Base-by-base conservation (phyloP, 2,888 invertebrate species). In the Craniophora ligustri region DNA sequence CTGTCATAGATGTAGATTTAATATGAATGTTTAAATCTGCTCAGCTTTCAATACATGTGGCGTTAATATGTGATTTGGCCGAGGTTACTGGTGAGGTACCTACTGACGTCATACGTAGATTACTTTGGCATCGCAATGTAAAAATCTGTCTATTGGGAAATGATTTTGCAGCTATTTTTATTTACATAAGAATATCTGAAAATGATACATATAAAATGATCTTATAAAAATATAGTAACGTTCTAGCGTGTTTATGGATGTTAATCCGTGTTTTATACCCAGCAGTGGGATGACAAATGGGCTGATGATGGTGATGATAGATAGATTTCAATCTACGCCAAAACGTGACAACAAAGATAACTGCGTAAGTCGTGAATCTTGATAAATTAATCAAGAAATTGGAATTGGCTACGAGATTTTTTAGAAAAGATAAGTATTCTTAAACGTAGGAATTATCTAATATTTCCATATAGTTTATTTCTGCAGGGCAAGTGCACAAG, bases 1-100 rank as follows among this genome's bases (percentile, higher is more conserved):
- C 54, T 72, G 73, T 72, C 69, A 63, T 54, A 54, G 18, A 47
- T 49, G 51, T 62, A 57, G 32, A 64, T 72, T 65, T 63, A 60
- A 56, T 69, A 49, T 61, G 28, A 72, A 56, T 61, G 50, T 62
- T 63, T 50, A 63, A 69, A 63, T 73, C 61, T 60, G 61, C 34
- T 34, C 35, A 45, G 51, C 51, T 58, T 57, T 59, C 64, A 59
- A 50, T 56, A 73, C 61, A 72, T 64, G 59, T 70, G 64, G 46
- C 46, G 44, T 60, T 64, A 59, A 62, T 32, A 57, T 57, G 55
- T 42, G 65, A 72, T 72, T 47, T 53, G 54, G 38, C 49, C 62
- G 48, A 62, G 48, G 46, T 53, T 61, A 57, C 38, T 46, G 65
- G 68, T 71, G 68, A 62, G 26, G 47, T 36, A 59, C 38, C 13